Percentiles rank a stretch among this genome's conserved stretches.
phyloP scores from a whole-genome alignment of 2,797 vertebrate genomes.

The Crypturellus tataupa region DNA sequence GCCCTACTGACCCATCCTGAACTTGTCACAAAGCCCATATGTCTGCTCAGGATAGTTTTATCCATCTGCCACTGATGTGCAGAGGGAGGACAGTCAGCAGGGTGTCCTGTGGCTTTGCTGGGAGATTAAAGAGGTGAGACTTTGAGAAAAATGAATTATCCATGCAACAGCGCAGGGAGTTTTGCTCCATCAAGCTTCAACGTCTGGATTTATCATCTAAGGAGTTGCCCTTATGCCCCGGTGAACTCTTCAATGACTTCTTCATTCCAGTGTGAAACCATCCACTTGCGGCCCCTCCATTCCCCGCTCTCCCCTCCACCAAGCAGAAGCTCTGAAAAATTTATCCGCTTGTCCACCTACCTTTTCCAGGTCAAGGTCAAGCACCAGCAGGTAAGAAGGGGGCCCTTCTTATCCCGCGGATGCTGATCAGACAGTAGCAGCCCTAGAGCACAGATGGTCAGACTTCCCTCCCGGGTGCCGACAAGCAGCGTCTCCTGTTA shows the following conservation, averaged over 20 bases:
- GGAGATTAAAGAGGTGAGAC: background rate
- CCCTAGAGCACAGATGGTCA: rapidly evolving
- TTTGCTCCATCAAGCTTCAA: background rate
- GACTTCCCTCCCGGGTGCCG: background rate
- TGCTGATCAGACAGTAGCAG: background rate
- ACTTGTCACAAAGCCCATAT: rapidly evolving
- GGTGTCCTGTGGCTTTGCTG: background rate
- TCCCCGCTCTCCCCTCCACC: background rate
- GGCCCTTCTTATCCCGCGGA: background rate
- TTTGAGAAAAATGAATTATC: background rate
- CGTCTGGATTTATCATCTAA: background rate
- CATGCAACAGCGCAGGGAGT: rapidly evolving
- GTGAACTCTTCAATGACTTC: background rate
- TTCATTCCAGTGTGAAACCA: background rate
- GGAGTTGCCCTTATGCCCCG: background rate
- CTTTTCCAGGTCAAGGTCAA: background rate
- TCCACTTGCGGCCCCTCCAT: rapidly evolving
- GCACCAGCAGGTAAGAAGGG: background rate
- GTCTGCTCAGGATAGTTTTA: rapidly evolving
- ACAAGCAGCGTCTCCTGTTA: rapidly evolving
- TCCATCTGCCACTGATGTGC: background rate
- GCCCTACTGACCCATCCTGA: background rate
- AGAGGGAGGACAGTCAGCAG: background rate
- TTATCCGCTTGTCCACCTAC: background rate
- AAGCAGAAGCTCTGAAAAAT: background rate